A percentile compares a stretch with the other conserved stretches of the same genome.
Evolutionary conservation across 2,888 invertebrate genomes (phyloP).

Genomic region (Tipula unca): DNA sequence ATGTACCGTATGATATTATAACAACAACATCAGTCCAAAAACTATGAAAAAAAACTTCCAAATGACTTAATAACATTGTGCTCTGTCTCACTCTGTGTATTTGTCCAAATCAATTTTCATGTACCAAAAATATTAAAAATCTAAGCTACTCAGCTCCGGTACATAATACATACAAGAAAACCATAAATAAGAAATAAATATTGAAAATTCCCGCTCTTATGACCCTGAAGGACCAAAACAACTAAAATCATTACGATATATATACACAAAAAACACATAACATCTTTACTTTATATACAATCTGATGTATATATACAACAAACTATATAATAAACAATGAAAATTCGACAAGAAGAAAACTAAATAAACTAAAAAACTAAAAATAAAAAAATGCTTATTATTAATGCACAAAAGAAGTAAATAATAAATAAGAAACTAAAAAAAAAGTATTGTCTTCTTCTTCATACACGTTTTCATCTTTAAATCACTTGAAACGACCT

Average conservation of each 20-base stretch:
- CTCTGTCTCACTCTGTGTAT: not conserved
- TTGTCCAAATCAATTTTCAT: not conserved
- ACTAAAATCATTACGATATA: not conserved
- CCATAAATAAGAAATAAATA: not conserved
- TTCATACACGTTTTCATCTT: not conserved
- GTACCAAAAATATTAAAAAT: not conserved
- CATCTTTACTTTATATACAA: not conserved
- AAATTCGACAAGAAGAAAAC: not conserved
- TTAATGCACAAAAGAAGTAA: not conserved
- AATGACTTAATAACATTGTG: not conserved
- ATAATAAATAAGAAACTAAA: not conserved
- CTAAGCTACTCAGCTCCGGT: not conserved
- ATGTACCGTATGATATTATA: not conserved
- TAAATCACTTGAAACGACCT: slow-evolving; percentile 14
- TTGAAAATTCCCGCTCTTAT: slow-evolving; percentile 8
- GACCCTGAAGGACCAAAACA: slow-evolving; percentile 14
- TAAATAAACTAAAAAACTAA: too few species aligned
- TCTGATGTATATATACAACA: not conserved
- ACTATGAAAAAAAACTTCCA: not conserved
- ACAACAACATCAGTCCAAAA: not conserved
- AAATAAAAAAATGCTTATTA: not conserved
- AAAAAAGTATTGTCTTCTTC: not conserved
- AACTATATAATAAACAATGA: not conserved
- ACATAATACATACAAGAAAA: not conserved
- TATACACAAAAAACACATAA: not conserved